Evolutionary conservation across 2,888 invertebrate species (phyloP).

Genomic region (Dyspetes luteomarginatus): DNA sequence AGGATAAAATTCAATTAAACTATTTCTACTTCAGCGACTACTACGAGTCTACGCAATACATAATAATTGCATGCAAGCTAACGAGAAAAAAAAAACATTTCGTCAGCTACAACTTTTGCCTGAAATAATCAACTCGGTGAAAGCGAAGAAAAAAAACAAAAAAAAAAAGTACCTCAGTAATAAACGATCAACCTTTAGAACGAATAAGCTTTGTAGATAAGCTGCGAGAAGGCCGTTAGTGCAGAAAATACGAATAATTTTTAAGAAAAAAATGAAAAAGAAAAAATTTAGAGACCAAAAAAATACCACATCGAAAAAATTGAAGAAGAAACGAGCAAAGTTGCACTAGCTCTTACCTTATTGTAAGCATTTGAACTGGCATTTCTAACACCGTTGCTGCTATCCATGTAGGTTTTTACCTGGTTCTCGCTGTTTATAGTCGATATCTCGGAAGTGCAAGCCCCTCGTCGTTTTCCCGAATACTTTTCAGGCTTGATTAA

Average conservation of each 20-base stretch:
- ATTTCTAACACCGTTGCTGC: conserved; percentile 91
- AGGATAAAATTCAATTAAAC: too few species aligned
- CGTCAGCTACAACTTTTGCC: too few species aligned
- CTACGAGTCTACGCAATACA: conserved; percentile 23
- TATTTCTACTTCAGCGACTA: conserved; percentile 39
- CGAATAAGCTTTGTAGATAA: conserved; percentile 54
- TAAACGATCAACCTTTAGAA: conserved; percentile 60
- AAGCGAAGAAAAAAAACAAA: too few species aligned
- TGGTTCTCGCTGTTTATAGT: conserved; percentile 90
- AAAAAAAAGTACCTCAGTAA: conserved; percentile 64
- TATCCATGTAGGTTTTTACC: conserved; percentile 97
- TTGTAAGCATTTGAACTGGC: conserved; percentile 95
- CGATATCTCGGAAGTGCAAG: conserved; percentile 83
- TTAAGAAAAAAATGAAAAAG: conserved; percentile 15
- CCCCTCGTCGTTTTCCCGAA: conserved; percentile 86
- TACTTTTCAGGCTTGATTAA: conserved; percentile 88
- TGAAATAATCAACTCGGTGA: conserved; percentile 36
- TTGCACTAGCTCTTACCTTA: conserved; percentile 89
- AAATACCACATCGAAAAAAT: conserved; percentile 61
- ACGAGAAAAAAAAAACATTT: background rate
- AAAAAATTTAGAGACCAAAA: conserved; percentile 13
- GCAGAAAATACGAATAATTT: conserved; percentile 36
- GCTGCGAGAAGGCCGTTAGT: conserved; percentile 44
- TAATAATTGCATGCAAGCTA: conserved; percentile 12
- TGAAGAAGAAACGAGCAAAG: conserved; percentile 71